A percentile compares a stretch with the other conserved stretches of the same genome.
These are phyloP conservation scores for Rhineura floridana DNA, from an alignment of 2,113 vertebrate genomes.

Conservation along the genomic window DNA sequence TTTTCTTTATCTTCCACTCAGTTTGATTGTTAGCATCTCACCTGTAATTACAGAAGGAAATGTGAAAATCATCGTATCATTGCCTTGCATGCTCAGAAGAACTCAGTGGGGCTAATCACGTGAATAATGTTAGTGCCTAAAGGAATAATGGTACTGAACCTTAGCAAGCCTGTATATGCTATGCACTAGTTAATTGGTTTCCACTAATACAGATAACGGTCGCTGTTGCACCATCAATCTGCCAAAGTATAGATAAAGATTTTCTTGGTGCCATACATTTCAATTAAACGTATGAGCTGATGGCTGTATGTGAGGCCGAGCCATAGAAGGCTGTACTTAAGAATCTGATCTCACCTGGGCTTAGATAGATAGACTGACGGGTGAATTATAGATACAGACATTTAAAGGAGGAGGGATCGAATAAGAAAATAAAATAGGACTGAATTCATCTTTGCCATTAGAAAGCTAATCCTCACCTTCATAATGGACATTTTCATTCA, in stretches of 20 bases:
- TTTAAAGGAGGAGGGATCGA: neutral
- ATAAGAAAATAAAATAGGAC: neutral
- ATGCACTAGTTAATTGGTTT: slow-evolving; percentile 18
- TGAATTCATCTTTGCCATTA: neutral
- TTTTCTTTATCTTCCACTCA: slow-evolving; percentile 29
- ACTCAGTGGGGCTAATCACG: slow-evolving; percentile 26
- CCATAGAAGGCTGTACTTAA: neutral
- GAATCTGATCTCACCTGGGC: neutral
- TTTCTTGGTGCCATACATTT: slow-evolving; percentile 23
- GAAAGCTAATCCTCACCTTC: neutral
- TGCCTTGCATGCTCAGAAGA: slow-evolving; percentile 9
- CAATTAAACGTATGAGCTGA: slow-evolving; percentile 14
- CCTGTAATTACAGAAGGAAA: slow-evolving; percentile 24
- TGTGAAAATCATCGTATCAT: slow-evolving; percentile 19
- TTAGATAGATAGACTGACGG: neutral
- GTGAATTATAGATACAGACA: neutral
- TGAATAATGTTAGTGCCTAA: slow-evolving; percentile 20
- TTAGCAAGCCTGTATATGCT: slow-evolving; percentile 13
- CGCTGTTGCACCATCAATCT: slow-evolving; percentile 13
- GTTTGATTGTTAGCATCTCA: slow-evolving; percentile 7
- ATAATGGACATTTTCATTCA: neutral
- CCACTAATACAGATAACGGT: slow-evolving; percentile 22
- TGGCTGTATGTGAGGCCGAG: neutral
- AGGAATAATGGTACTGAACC: slow-evolving; percentile 14
- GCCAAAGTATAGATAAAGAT: slow-evolving; percentile 25